Percentiles rank a stretch among this genome's conserved stretches.
These are phyloP conservation scores for Eristalis pertinax DNA, from an alignment of 2,888 invertebrate genomes.

Conservation along the genomic window DNA sequence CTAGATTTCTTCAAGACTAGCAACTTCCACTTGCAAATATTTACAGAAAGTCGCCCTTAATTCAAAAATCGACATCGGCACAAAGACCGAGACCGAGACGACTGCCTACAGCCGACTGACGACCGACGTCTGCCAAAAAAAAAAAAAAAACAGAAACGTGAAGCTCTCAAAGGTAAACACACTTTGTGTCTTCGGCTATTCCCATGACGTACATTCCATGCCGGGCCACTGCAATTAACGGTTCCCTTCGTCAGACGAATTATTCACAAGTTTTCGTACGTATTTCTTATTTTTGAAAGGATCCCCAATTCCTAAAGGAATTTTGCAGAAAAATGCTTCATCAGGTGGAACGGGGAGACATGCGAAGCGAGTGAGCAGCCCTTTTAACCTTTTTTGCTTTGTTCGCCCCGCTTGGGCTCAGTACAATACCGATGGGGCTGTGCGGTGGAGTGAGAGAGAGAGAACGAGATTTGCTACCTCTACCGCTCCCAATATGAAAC, in stretches of 20 bases:
- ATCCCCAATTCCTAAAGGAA: constrained; percentile 50
- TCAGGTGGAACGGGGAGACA: constrained; percentile 12
- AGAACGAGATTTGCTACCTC: not conserved
- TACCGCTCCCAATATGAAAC: constrained; percentile 39
- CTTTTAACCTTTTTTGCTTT: constrained; percentile 42
- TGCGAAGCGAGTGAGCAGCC: constrained; percentile 16
- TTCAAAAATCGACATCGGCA: constrained; percentile 44
- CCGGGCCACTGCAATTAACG: constrained; percentile 57
- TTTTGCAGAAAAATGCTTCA: constrained; percentile 35
- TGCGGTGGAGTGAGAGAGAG: not conserved
- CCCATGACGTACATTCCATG: constrained; percentile 56
- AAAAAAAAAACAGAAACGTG: too few species aligned
- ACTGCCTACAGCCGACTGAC: too few species aligned
- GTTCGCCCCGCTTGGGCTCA: not conserved
- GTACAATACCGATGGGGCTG: not conserved
- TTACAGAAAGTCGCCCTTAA: constrained; percentile 3
- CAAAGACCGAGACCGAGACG: constrained; percentile 5
- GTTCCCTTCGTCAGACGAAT: constrained; percentile 50
- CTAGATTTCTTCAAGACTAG: constrained; percentile 42
- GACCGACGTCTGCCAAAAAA: constrained; percentile 1
- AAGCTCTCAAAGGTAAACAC: constrained; percentile 51
- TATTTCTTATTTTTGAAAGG: constrained; percentile 34
- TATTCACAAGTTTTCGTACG: constrained; percentile 42
- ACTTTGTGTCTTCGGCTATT: constrained; percentile 47
- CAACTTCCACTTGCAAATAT: constrained; percentile 14